Base-by-base conservation (phyloP, 1,140 invertebrate genomes). In the Anthonomus grandis region DNA sequence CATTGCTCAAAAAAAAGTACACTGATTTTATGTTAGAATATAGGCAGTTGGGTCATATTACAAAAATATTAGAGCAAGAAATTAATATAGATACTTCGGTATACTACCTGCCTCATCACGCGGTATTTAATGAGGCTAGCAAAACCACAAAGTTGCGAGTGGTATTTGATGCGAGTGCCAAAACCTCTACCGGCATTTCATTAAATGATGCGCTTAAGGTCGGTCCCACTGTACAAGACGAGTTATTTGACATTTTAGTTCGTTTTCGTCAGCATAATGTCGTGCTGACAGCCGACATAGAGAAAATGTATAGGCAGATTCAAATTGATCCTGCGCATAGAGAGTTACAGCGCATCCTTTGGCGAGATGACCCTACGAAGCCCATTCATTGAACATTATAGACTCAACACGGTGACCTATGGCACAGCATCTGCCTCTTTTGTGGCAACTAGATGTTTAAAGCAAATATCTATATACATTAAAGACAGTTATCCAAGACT, bases 241-340 rank as follows among this genome's bases (percentile, higher is more conserved):
- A 31, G n/a, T 31, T 31, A 31, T 31, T 31, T 31, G 27, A 31
- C n/a, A 31, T 31, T 31, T 31, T 31, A 31, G 27, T 70, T 0
- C 42, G 65, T 5, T 75, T 73, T 48, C 53, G 72, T 12, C 57
- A 54, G 24, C 63, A 73, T 51, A 47, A 34, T 15, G 46, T 72
- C 23, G 70, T 66, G 18, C 59, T 78, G 12, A 59, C 62, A n/a
- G 68, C 69, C 10, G 76, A 42, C n/a, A 10, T 19, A 3, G 39
- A 19, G 15, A 42, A 19, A 42, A 18, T 31, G n/a, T 31, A 31
- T 31, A 31, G 27, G n/a, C 27, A 31, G 27, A n/a, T 31, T n/a
- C 6, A 31, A 8, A 6, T 31, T 31, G 27, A 6, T 6, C 6
- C 27, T 31, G 27, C n/a, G 27, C 27, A n/a, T 31, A 6, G 27